Evolutionary conservation across 2,888 invertebrate species (phyloP), one percentile per base, ranked within the genome.

Genomic region (Electrophaes corylata): DNA sequence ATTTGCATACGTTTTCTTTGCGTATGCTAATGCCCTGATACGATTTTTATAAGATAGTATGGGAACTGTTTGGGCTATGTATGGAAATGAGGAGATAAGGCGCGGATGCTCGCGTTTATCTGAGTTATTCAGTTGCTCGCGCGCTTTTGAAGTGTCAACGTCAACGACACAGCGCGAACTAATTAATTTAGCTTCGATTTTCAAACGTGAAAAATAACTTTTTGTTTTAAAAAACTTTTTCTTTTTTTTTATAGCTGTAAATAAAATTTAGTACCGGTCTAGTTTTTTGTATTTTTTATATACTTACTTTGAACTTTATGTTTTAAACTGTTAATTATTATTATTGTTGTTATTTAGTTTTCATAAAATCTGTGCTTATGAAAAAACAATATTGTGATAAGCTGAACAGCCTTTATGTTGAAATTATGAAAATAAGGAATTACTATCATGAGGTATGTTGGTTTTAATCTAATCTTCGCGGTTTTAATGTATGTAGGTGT

Each of bases 1-100:
- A 87, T 90, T 90, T 89, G 90, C 90, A 89, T 90, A 88, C 71
- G 82, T 78, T 84, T 86, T 84, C 88, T 89, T 88, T 82, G 78
- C 64, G 74, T 78, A 79, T 91, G 91, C 86, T 86, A 90, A 91
- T 91, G 74, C 75, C 76, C 76, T 73, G 78, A 75, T 77, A 76
- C 79, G 76, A 81, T 79, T 79, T 81, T 78, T 78, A 75, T 78
- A 73, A 70, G 81, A 64, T 62, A 66, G 66, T 85, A 87, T 89
- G 89, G 87, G 87, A 89, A 86, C 71, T 69, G 70, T 57, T 66
- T 64, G 65, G 79, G 75, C 53, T 58, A 72, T 75, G 78, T 87
- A 90, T 90, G 89, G 73, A 85, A 90, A 91, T 91, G 79, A 78
- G 72, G 69, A 85, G 90, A 91, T 90, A 90, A 88, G 79, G 81